Conservation (phyloP, 2,113 vertebrate species). For the Pelusios castaneus region DNA sequence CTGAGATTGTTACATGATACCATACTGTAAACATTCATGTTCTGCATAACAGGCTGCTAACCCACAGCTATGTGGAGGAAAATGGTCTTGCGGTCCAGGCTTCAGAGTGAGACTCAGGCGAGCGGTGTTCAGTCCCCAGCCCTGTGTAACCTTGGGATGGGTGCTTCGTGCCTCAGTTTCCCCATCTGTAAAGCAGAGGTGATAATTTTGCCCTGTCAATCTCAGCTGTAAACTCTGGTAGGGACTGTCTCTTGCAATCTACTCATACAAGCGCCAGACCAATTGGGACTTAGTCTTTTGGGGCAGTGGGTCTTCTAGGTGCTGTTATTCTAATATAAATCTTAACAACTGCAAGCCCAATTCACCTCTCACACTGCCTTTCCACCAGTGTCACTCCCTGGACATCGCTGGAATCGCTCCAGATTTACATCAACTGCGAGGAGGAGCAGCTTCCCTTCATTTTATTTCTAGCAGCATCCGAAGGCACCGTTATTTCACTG, state of each 20-base stretch:
- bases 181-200: not conserved
- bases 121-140: not conserved
- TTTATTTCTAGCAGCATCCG: not conserved
- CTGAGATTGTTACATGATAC: not conserved
- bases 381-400: not conserved
- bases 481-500: constrained; percentile 2
- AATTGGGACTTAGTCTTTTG: not conserved
- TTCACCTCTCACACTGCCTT: not conserved
- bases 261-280: not conserved
- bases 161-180: not conserved
- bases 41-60: not conserved
- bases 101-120: not conserved
- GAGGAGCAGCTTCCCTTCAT: fast-evolving
- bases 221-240: not conserved
- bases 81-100: not conserved
- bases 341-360: not conserved
- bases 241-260: not conserved
- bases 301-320: not conserved
- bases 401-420: not conserved
- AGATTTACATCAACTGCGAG: not conserved
- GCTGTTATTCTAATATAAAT: not conserved
- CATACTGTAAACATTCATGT: not conserved
- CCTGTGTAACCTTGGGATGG: not conserved
- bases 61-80: not conserved
- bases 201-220: not conserved